Evolutionary conservation across 2,797 vertebrate species (phyloP), one percentile per base, ranked within the genome.

Genomic region (Carduelis carduelis): DNA sequence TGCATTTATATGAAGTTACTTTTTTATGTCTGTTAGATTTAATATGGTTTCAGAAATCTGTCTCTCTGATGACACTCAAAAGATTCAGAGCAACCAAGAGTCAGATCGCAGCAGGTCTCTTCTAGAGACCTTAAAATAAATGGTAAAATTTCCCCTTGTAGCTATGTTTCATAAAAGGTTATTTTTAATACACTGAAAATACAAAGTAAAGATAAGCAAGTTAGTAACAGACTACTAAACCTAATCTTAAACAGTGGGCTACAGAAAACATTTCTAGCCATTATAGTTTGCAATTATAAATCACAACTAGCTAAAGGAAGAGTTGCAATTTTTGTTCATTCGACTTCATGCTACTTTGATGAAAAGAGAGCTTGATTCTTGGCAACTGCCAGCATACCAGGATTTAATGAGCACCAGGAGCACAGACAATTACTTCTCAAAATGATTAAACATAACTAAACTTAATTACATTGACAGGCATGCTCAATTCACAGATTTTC

Each of bases 361-460:
- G 56, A 59, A 75, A 8, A 8, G n/a, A 92, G 34, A 85, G 43
- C 43, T 84, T 56, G 57, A 69, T 59, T 89, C 41, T 83, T 83
- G 80, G 52, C 28, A 83, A 61, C 12, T 44, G 44, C 47, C 81
- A 91, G 60, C 71, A 81, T 30, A 81, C 8, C 69, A 94, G 49
- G 66, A 91, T 90, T 90, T 93, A 87, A 66, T 84, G 75, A 91
- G 75, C 18, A 93, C 26, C 52, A 74, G 83, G 43, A 95, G 27
- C 43, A 91, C 37, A 77, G 66, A 90, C 68, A 89, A 85, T 87
- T 50, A 83, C 17, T 85, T 70, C 81, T 86, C 52, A 82, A 78
- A 91, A 84, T 21, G 6, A 93, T 90, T 92, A 83, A 89, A 85
- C 79, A 86, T 56, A 96, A 34, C 84, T 88, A 90, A 75, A 90